Conservation (phyloP, 2,113 vertebrate genomes). For the Grus americana region DNA sequence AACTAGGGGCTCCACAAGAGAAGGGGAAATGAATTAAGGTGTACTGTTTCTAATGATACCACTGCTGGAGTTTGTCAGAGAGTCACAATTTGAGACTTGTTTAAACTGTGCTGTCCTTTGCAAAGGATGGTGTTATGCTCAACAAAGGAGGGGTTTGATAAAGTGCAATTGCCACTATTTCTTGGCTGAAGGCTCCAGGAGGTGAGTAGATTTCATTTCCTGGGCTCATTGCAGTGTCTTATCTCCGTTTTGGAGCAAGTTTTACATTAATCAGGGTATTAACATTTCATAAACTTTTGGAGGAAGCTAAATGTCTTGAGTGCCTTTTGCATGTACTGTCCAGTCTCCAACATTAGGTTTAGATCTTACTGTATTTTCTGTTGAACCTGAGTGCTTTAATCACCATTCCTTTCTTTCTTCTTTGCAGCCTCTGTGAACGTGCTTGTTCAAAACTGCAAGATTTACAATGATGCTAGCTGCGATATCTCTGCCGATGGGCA, state of each 20-base stretch:
- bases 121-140: neutral
- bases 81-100: neutral
- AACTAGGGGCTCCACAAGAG: neutral
- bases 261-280: conserved; percentile 8
- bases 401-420: neutral
- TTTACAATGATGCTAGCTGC: conserved; percentile 98
- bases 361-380: neutral
- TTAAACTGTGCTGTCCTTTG: conserved; percentile 28
- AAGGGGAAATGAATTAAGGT: conserved; percentile 23
- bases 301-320: neutral
- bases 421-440: conserved; percentile 92
- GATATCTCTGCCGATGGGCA: conserved; percentile 98
- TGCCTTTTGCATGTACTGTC: neutral
- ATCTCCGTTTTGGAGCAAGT: conserved; percentile 30
- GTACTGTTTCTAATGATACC: conserved; percentile 4
- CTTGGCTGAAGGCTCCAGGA: conserved; percentile 21
- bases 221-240: neutral
- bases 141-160: neutral
- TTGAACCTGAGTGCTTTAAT: neutral
- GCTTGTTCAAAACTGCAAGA: conserved; percentile 98
- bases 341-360: neutral
- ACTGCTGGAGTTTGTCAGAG: conserved; percentile 46
- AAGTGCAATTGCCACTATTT: neutral
- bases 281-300: conserved; percentile 22
- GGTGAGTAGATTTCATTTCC: conserved; percentile 24